Conservation (phyloP, 2,888 invertebrate genomes). For the Creontiades dilutus region DNA sequence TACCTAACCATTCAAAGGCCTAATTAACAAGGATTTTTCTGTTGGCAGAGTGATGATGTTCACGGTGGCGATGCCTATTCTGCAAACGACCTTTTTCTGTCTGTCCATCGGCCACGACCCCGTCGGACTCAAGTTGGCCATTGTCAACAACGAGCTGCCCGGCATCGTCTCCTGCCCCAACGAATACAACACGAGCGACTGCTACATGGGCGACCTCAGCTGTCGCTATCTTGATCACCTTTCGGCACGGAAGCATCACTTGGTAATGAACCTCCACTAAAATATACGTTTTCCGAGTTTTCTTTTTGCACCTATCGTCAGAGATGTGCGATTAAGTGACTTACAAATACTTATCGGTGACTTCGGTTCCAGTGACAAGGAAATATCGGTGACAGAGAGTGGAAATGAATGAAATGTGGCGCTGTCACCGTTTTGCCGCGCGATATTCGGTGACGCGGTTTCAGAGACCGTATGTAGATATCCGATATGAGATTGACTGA, state of each 20-base stretch:
- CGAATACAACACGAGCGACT: conserved; percentile 78
- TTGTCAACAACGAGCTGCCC: conserved; percentile 88
- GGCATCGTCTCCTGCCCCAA: conserved; percentile 78
- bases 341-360: no score
- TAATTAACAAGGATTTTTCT: conserved; percentile 69
- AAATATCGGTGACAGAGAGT: no score
- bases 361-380: no score
- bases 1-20: no score
- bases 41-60: conserved; percentile 87
- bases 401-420: no score
- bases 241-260: conserved; percentile 83
- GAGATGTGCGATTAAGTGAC: no score
- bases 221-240: conserved; percentile 88
- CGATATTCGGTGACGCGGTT: no score
- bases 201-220: conserved; percentile 84
- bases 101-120: conserved; percentile 94
- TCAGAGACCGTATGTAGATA: no score
- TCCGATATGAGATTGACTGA: no score
- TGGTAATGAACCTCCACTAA: conserved; percentile 80
- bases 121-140: conserved; percentile 85
- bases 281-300: no score
- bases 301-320: no score
- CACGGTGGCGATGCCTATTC: conserved; percentile 90
- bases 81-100: conserved; percentile 93
- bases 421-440: no score